phyloP scores from a whole-genome alignment of 92 coral and sea anemone genomes.

The Ricordea florida region DNA sequence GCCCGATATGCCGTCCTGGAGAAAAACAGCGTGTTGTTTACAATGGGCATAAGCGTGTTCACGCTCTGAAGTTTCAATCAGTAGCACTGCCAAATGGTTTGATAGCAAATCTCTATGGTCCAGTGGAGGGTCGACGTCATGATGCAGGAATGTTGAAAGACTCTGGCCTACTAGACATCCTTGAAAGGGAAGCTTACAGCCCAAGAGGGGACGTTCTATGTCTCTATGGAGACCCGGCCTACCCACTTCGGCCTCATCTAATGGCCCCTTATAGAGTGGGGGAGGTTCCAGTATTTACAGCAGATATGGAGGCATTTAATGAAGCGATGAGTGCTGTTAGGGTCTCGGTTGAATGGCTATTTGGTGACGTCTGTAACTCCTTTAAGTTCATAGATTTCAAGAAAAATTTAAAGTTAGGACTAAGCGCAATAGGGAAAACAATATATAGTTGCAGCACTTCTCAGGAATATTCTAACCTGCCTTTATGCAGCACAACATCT shows the following conservation, averaged over 20 bases:
- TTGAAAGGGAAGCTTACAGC: constrained; percentile 11
- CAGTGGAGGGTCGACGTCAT: constrained; percentile 36
- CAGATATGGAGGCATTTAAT: not conserved
- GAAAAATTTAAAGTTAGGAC: no score
- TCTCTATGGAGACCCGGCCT: no score
- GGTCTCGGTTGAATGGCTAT: not conserved
- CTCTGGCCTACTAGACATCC: constrained; percentile 10
- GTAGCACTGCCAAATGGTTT: no score
- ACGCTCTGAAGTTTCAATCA: no score
- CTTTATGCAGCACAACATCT: no score
- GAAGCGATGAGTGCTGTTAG: not conserved
- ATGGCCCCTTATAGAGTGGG: not conserved
- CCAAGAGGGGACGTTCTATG: constrained; percentile 17
- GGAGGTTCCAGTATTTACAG: not conserved
- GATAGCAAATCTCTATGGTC: no score
- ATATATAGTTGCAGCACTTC: no score
- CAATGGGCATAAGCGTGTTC: no score
- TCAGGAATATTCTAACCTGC: no score
- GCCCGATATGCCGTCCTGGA: not conserved
- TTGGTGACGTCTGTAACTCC: not conserved
- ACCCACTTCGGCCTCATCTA: no score
- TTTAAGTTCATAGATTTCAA: not conserved
- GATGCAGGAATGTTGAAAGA: constrained; percentile 47
- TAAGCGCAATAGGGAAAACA: no score
- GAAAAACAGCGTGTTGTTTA: no score